These are phyloP conservation scores for Mormyrops attenuatus DNA, from an alignment of 2,797 vertebrate species.

Conservation along the genomic window DNA sequence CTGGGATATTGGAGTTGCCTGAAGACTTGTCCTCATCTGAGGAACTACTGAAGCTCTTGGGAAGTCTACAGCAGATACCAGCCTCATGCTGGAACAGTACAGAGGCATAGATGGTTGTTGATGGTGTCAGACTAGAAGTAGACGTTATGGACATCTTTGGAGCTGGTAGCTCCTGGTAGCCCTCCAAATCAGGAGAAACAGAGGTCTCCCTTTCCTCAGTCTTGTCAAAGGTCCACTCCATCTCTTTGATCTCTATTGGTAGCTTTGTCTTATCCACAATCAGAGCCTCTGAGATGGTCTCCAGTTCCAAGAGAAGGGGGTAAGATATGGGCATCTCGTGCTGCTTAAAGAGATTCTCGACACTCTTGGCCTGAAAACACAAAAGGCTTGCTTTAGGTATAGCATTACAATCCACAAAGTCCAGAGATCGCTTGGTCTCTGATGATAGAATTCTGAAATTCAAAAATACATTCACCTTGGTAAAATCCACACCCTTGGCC, in stretches of 20 bases:
- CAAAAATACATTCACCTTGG: conserved; percentile 56
- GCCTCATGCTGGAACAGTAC: conserved; percentile 35
- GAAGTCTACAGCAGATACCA: background rate
- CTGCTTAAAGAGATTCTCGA: conserved; percentile 67
- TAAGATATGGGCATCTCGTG: conserved; percentile 48
- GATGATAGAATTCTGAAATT: background rate
- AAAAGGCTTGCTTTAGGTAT: conserved; percentile 29
- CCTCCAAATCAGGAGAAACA: background rate
- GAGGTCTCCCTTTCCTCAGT: background rate
- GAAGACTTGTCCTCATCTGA: conserved; percentile 32
- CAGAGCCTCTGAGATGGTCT: conserved; percentile 61
- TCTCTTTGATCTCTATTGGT: conserved; percentile 27
- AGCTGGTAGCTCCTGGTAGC: background rate
- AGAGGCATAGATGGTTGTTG: conserved; percentile 48
- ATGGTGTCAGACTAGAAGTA: background rate
- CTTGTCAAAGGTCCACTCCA: conserved; percentile 37
- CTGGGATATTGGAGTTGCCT: conserved; percentile 16
- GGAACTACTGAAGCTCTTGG: background rate
- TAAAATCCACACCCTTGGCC: conserved; percentile 70
- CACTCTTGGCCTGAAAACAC: conserved; percentile 66
- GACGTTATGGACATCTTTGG: background rate
- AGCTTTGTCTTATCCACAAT: conserved; percentile 41
- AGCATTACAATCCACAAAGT: background rate
- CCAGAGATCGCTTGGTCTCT: background rate
- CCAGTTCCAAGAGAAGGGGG: conserved; percentile 63